Conservation (phyloP, 1,140 invertebrate genomes). For the Macrocentrus cingulum region DNA sequence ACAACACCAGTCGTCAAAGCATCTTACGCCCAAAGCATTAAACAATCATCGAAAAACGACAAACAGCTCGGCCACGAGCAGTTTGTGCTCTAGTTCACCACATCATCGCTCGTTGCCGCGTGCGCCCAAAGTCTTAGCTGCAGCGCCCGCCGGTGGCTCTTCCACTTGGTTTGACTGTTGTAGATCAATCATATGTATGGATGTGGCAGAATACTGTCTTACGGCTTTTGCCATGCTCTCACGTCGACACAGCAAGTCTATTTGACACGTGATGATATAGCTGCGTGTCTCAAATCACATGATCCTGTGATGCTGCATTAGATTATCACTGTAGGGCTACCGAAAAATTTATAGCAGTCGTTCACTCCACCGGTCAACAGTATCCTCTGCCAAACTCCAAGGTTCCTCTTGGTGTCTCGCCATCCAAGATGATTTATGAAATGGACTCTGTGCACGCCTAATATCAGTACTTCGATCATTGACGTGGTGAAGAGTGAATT, state of each 20-base stretch:
- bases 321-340: conserved; percentile 89
- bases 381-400: conserved; percentile 75
- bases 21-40: conserved; percentile 37
- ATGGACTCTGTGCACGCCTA: conserved; percentile 56
- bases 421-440: too few relatives aligned
- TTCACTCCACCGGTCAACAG: conserved; percentile 90
- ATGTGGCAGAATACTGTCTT: conserved; percentile 95
- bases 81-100: conserved; percentile 70
- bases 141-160: conserved; percentile 47
- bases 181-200: conserved; percentile 98
- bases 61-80: conserved; percentile 68
- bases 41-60: conserved; percentile 56
- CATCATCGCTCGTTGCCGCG: conserved; percentile 64
- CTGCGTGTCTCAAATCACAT: conserved; percentile 90
- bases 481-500: too few relatives aligned
- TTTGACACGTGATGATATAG: conserved; percentile 90
- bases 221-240: conserved; percentile 97
- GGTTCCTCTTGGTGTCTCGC: conserved; percentile 64
- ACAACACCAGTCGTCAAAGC: conserved; percentile 41
- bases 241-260: conserved; percentile 92
- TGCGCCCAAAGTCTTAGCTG: conserved; percentile 54
- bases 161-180: conserved; percentile 39
- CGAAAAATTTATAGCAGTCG: conserved; percentile 91
- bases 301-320: conserved; percentile 89
- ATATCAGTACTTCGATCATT: too few relatives aligned